A percentile compares a stretch with the other conserved stretches of the same genome.
These are phyloP conservation scores for Sebastes trivittatus DNA, from an alignment of 2,797 vertebrate species.

Conservation along the genomic window DNA sequence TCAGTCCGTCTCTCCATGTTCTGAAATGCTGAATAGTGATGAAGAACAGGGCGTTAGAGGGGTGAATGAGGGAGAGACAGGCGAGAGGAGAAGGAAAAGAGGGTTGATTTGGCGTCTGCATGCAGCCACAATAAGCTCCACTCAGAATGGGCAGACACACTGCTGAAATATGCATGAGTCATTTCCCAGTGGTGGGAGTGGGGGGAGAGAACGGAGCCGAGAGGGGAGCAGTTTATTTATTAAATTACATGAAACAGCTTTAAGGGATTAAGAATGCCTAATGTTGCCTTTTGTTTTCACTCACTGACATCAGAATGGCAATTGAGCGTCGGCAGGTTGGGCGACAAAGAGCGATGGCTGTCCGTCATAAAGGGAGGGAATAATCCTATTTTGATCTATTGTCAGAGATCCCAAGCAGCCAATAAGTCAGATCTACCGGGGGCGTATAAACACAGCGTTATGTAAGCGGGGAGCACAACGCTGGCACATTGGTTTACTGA, in stretches of 20 bases:
- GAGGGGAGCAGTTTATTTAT: slow-evolving; percentile 70
- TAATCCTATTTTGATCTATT: slow-evolving; percentile 65
- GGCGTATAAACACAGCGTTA: slow-evolving; percentile 49
- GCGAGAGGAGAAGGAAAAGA: slow-evolving; percentile 35
- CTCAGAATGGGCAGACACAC: slow-evolving; percentile 69
- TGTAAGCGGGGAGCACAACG: slow-evolving; percentile 41
- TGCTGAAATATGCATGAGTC: slow-evolving; percentile 82
- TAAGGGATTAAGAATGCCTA: slow-evolving; percentile 70
- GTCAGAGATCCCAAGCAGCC: slow-evolving; percentile 52
- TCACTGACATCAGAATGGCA: slow-evolving; percentile 45
- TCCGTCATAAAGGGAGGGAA: slow-evolving; percentile 35
- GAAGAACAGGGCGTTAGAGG: slow-evolving; percentile 30
- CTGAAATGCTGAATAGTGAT: slow-evolving; percentile 48
- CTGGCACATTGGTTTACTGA: slow-evolving; percentile 32
- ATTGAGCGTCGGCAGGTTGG: slow-evolving; percentile 40
- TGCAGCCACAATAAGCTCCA: slow-evolving; percentile 74
- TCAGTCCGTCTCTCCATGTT: slow-evolving; percentile 9
- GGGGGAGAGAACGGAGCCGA: slow-evolving; percentile 2
- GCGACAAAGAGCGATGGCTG: slow-evolving; percentile 41
- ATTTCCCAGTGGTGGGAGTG: slow-evolving; percentile 61
- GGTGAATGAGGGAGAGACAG: slow-evolving; percentile 45
- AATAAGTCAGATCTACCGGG: slow-evolving; percentile 52
- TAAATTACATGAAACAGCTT: slow-evolving; percentile 75
- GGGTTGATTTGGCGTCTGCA: slow-evolving; percentile 67
- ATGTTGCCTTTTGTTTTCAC: slow-evolving; percentile 70